phyloP scores from a whole-genome alignment of 2,888 invertebrate species.

The Eumacrocentrus americanus region DNA sequence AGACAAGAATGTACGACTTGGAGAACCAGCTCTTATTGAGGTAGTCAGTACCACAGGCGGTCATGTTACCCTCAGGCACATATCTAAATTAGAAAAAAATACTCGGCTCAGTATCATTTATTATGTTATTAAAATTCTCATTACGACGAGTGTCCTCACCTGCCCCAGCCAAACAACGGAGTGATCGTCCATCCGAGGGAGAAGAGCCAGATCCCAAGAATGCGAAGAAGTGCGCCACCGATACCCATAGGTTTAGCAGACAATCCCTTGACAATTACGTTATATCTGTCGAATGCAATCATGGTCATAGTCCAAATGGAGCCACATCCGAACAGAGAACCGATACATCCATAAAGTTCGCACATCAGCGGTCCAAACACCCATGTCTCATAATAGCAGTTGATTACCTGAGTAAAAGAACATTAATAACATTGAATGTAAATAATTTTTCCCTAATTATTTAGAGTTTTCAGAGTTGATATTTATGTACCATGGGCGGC shows the following conservation, averaged over 20 bases:
- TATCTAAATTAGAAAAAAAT: constrained; percentile 69
- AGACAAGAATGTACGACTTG: constrained; percentile 79
- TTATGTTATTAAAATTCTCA: too few relatives aligned
- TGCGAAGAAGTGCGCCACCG: constrained; percentile 78
- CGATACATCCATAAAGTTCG: constrained; percentile 84
- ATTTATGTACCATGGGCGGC: constrained; percentile 71
- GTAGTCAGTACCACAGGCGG: constrained; percentile 91
- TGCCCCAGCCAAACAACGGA: constrained; percentile 87
- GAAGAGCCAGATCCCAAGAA: constrained; percentile 80
- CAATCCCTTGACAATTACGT: constrained; percentile 83
- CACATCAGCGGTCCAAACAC: constrained; percentile 77
- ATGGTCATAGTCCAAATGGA: constrained; percentile 94
- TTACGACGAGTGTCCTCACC: too few relatives aligned
- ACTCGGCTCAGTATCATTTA: too few relatives aligned
- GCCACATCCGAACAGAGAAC: constrained; percentile 86
- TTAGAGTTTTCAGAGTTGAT: background rate
- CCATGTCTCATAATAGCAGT: constrained; percentile 79
- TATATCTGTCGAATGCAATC: constrained; percentile 92
- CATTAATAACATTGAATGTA: background rate
- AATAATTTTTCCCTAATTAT: background rate
- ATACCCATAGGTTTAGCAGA: constrained; percentile 84
- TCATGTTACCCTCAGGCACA: constrained; percentile 93
- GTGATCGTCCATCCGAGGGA: constrained; percentile 80
- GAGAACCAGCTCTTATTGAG: constrained; percentile 77
- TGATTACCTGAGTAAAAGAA: constrained; percentile 64